Evolutionary conservation across 2,797 vertebrate genomes (phyloP), one percentile per base, ranked within the genome.

Genomic region (Microhierax caerulescens): DNA sequence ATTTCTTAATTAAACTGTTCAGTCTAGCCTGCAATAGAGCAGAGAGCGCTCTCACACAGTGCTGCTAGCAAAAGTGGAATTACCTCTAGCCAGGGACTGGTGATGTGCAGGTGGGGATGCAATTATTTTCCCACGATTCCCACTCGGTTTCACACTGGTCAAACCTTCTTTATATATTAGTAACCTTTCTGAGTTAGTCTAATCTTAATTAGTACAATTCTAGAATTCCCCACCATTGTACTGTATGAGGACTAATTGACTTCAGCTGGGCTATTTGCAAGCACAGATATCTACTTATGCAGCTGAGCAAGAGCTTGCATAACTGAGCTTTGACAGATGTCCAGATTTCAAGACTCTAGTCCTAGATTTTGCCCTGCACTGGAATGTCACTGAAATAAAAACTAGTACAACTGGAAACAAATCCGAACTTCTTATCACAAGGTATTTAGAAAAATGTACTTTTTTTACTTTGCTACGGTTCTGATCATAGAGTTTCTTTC

Each of bases 251-350:
- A 73, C 47, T 86, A 86, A 88, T 13, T 86, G 34, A 86, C 86
- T 94, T 90, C 69, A 93, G 28, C 34, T 84, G 24, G 25, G 32
- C 47, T 54, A 7, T 65, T 84, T 90, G 53, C 76, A 79, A 75
- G 56, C 51, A 78, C 11, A 82, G 48, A 80, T 11, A 67, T 60
- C 41, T 60, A 60, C 8, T 79, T 81, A 56, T 0, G 5, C 30
- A 92, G 50, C 9, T 74, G 51, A 56, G 24, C 13, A 82, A 91
- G 41, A 76, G 36, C 30, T 92, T 67, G 60, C 32, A 73, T 67
- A 85, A 73, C n/a, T 48, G 50, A 79, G 13, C 28, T 88, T 54
- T 92, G 94, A 65, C 69, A 95, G 61, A 78, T 60, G 59, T 51
- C 43, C 15, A 25, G 1, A 48, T 80, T 89, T 88, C 64, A 75